Percentiles rank a stretch among this genome's conserved stretches.
Evolutionary conservation across 2,888 invertebrate species (phyloP).

Genomic region (Ashinkailepas kermadecensis): DNA sequence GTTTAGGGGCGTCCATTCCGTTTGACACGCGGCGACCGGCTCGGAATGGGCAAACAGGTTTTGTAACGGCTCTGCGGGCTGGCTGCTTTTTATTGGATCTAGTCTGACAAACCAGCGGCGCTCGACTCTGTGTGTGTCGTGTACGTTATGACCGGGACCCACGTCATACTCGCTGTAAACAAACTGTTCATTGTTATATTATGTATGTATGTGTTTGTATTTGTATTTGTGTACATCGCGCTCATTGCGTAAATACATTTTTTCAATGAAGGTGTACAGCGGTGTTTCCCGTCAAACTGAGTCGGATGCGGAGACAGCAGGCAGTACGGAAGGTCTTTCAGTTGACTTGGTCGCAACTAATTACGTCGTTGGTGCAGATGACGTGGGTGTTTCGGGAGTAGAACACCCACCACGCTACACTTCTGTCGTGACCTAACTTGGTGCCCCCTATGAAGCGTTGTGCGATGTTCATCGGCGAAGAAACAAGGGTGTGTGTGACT

Average conservation of each 20-base stretch:
- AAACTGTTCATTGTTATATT: background rate
- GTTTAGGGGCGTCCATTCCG: background rate
- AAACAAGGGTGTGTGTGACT: no score
- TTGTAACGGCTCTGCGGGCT: background rate
- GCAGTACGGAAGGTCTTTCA: no score
- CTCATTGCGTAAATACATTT: conserved; percentile 20
- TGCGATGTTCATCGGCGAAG: no score
- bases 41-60: background rate
- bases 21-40: background rate
- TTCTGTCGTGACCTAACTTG: no score
- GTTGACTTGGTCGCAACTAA: no score
- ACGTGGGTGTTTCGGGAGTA: no score
- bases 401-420: no score
- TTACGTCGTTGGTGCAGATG: no score
- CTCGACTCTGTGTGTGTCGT: background rate
- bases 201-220: conserved; percentile 20
- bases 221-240: conserved; percentile 20
- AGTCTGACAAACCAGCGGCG: background rate
- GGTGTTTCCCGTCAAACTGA: no score
- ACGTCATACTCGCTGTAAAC: background rate
- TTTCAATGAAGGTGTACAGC: background rate
- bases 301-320: no score
- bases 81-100: conserved; percentile 16
- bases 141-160: background rate
- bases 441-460: no score